phyloP scores from a whole-genome alignment of 2,888 invertebrate species.

The Cataglyphis rosenhaueri region DNA sequence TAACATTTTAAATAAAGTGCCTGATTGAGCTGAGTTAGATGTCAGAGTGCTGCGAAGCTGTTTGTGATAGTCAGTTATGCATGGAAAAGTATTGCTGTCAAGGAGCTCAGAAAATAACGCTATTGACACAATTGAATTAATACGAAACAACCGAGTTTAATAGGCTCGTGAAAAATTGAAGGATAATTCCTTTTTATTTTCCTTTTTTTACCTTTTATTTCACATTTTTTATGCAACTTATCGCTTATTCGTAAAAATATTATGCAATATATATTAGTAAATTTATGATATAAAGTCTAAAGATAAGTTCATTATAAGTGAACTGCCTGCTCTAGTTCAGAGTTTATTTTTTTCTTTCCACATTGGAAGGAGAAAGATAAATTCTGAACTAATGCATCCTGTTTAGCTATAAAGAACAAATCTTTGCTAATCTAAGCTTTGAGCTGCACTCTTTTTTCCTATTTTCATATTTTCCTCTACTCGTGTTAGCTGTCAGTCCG shows the following conservation, averaged over 20 bases:
- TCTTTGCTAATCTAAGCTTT: background rate
- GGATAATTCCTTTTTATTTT: background rate
- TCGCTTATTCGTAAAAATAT: background rate
- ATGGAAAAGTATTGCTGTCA: constrained; percentile 35
- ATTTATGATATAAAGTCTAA: background rate
- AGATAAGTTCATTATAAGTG: too few relatives aligned
- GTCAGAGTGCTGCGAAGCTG: background rate
- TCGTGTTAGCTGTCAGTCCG: constrained; percentile 12
- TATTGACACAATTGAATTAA: background rate
- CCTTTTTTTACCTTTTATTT: background rate
- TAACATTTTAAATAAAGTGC: constrained; percentile 5
- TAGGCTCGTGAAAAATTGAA: background rate
- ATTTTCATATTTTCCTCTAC: background rate
- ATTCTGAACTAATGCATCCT: too few relatives aligned
- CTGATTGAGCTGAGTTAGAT: constrained; percentile 3
- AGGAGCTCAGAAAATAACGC: background rate
- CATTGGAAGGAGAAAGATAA: too few relatives aligned
- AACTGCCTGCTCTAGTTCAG: too few relatives aligned
- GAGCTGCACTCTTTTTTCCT: background rate
- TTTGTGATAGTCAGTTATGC: constrained; percentile 29
- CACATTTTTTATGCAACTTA: too few relatives aligned
- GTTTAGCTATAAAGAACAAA: too few relatives aligned
- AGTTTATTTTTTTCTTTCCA: too few relatives aligned
- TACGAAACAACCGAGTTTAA: background rate
- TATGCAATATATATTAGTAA: background rate